Percentiles rank a stretch among this genome's conserved stretches.
These are phyloP conservation scores for Capitulum mitella DNA, from an alignment of 2,888 invertebrate species.

Conservation along the genomic window DNA sequence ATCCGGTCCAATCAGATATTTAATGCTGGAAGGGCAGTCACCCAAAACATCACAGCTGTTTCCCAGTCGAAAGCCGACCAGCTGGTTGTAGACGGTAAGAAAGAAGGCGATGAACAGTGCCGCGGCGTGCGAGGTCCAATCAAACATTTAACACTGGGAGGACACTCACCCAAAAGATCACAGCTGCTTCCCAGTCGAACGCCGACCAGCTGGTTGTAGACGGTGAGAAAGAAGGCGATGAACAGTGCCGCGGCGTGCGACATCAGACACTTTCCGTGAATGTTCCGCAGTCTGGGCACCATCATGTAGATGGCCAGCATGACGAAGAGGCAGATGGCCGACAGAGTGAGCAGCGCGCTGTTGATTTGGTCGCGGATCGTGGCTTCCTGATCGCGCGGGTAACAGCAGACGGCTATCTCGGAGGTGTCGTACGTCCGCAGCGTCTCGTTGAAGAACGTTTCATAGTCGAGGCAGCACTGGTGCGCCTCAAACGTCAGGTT, in stretches of 20 bases:
- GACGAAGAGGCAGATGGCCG: background rate
- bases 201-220: background rate
- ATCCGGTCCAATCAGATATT: too few relatives aligned
- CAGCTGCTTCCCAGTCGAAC: background rate
- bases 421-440: background rate
- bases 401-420: background rate
- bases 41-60: background rate
- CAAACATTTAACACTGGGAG: too few relatives aligned
- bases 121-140: background rate
- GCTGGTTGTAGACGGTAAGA: background rate
- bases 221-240: conserved; percentile 15
- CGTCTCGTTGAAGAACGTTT: background rate
- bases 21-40: too few relatives aligned
- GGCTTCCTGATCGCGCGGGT: background rate
- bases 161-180: background rate
- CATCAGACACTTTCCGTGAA: conserved; percentile 9
- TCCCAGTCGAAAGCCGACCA: background rate
- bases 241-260: conserved; percentile 3
- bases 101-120: conserved; percentile 18
- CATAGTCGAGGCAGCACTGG: background rate
- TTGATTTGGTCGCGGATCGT: background rate
- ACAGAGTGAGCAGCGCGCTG: background rate
- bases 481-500: background rate
- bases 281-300: background rate
- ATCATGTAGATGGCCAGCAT: conserved; percentile 13